Percentiles rank a stretch among this genome's conserved stretches.
Evolutionary conservation across 1,140 invertebrate genomes (phyloP).

Genomic region (Penaeus vannamei): DNA sequence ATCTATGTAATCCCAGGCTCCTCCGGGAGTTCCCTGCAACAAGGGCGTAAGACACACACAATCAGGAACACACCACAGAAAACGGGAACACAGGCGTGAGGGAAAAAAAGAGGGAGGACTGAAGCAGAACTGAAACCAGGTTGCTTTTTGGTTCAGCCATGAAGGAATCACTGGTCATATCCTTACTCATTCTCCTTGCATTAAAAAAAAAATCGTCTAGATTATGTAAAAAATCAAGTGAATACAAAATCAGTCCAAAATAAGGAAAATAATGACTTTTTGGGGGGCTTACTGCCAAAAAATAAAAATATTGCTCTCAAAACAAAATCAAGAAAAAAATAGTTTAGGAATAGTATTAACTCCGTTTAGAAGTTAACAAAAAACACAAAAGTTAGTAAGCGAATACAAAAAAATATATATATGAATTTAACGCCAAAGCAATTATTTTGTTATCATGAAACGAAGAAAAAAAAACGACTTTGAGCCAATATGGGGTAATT

Average conservation of each 20-base stretch:
- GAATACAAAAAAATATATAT: constrained; percentile 20
- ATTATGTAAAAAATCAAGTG: too few species aligned
- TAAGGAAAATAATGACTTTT: not conserved
- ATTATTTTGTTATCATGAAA: not conserved
- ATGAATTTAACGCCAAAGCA: constrained; percentile 8
- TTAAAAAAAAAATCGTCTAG: too few species aligned
- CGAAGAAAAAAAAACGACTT: too few species aligned
- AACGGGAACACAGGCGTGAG: not conserved
- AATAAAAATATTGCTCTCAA: not conserved
- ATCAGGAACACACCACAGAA: constrained; percentile 38
- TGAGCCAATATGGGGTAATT: too few species aligned
- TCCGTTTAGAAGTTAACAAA: not conserved
- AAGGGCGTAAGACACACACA: constrained; percentile 59
- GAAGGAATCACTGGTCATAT: too few species aligned
- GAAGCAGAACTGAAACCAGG: not conserved
- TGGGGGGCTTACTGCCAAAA: not conserved
- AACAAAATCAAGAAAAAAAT: constrained; percentile 5
- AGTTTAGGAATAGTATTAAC: not conserved
- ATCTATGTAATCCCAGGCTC: constrained; percentile 82
- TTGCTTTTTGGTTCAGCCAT: not conserved
- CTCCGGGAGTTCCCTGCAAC: constrained; percentile 67
- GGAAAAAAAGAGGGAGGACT: not conserved
- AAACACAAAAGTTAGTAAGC: constrained; percentile 17
- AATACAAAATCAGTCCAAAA: too few species aligned
- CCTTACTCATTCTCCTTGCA: too few species aligned